Base-by-base conservation (phyloP, 1,140 invertebrate genomes). In the Halictus rubicundus region DNA sequence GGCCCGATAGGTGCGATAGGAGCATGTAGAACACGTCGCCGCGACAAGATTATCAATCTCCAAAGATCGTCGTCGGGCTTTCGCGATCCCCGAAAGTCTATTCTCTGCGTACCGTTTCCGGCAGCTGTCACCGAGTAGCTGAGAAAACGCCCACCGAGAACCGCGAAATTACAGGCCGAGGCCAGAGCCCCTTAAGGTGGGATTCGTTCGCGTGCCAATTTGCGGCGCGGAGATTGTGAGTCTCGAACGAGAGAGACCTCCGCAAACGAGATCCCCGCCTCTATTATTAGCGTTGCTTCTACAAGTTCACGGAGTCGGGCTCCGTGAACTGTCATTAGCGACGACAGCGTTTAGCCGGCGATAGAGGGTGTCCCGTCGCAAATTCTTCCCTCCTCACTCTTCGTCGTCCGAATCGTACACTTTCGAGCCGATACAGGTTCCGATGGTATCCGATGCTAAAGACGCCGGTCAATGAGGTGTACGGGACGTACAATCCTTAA, bases 221-320 rank as follows among this genome's bases (percentile, higher is more conserved):
- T 83, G 63, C 74, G 68, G 46, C 10, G 46, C 80, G 65, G 63
- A 83, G 81, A 84, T 84, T 79, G 64, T 19, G 60, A 83, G 60
- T 70, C 68, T 46, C 14, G 7, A 19, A n/a, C 65, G 25, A 12
- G 32, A 16, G 7, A 19, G n/a, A 49, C 39, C 65, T n/a, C 65
- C 65, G 19, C 32, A 72, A 76, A 72, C 68, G 42, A 78, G 75
- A 23, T 63, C 42, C 21, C 46, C 10, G 60, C 59, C 60, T 64
- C 68, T 78, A 70, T 72, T 71, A 78, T 72, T 78, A 72, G 32
- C 59, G 49, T 57, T 21, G 76, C 14, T 25, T 19, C 37, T 32
- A 23, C 52, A 66, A 81, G 25, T 71, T 81, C 42, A 68, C 19
- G 21, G 27, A 66, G 68, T 25, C 49, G 39, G 25, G 6, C 57